phyloP scores from a whole-genome alignment of 2,888 invertebrate species.

The Lamellibrachia satsuma region DNA sequence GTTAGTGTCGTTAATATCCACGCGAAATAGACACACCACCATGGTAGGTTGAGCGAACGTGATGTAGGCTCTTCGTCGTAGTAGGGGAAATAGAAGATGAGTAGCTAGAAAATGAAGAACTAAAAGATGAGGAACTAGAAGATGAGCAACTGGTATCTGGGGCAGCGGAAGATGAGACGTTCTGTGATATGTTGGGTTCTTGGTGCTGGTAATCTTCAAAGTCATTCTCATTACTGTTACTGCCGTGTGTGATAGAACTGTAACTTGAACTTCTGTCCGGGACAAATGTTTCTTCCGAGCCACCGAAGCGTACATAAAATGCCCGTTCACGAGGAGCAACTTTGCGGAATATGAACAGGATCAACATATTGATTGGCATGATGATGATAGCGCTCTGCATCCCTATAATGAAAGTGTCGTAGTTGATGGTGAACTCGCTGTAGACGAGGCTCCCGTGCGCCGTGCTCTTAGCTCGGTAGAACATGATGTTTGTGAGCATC shows the following conservation, averaged over 20 bases:
- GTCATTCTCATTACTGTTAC: too few species aligned
- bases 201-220: too few species aligned
- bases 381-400: conserved; percentile 50
- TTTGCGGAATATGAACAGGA: conserved; percentile 47
- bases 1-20: not conserved
- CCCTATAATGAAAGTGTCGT: conserved; percentile 48
- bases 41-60: not conserved
- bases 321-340: not conserved
- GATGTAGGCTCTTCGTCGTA: not conserved
- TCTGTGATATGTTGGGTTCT: too few species aligned
- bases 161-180: too few species aligned
- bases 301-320: not conserved
- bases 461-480: conserved; percentile 22
- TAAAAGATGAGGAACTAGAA: too few species aligned
- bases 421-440: conserved; percentile 40
- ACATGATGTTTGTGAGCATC: conserved; percentile 61
- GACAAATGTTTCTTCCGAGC: not conserved
- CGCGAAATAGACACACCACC: not conserved
- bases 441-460: conserved; percentile 43
- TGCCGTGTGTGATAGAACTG: too few species aligned
- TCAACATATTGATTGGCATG: conserved; percentile 49
- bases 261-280: too few species aligned
- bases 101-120: too few species aligned
- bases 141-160: too few species aligned
- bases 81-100: too few species aligned